These are phyloP conservation scores for Gambusia holbrooki DNA, from an alignment of 2,113 vertebrate species.

Conservation along the genomic window DNA sequence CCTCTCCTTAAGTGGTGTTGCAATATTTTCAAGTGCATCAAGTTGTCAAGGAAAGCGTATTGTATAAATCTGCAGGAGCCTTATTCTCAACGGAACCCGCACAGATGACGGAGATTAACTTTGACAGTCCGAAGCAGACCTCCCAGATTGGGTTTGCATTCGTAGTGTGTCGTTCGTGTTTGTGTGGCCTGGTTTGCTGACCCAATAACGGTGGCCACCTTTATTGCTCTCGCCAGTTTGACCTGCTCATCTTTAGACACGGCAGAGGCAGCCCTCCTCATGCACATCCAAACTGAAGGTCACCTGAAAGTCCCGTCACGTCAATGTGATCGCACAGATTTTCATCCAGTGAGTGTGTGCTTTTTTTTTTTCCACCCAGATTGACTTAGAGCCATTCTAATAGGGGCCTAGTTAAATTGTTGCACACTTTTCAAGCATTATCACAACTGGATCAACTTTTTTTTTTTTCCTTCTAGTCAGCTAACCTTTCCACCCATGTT, in stretches of 20 bases:
- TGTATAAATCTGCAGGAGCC: not conserved
- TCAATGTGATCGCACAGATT: too few relatives aligned
- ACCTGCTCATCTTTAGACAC: conserved; percentile 3
- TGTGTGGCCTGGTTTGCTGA: conserved; percentile 47
- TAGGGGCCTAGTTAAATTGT: not conserved
- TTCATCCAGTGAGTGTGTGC: too few relatives aligned
- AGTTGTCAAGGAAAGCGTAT: not conserved
- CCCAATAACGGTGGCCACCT: conserved; percentile 50
- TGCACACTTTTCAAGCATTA: not conserved
- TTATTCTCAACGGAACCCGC: not conserved
- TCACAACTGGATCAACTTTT: not conserved
- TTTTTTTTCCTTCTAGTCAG: conserved; percentile 4
- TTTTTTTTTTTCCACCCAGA: too few relatives aligned
- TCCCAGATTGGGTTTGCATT: conserved; percentile 17
- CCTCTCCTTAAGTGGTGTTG: not conserved
- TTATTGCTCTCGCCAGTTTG: conserved; percentile 49
- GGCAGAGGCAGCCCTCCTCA: conserved; percentile 30
- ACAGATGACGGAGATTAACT: conserved; percentile 14
- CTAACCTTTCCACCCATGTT: conserved; percentile 35
- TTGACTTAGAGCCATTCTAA: not conserved
- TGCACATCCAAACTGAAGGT: conserved; percentile 20
- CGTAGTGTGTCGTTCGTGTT: not conserved
- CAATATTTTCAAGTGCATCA: not conserved
- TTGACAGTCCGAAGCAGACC: too few relatives aligned
- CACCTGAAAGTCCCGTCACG: conserved; percentile 31